These are phyloP conservation scores for Columba livia DNA, from an alignment of 2,113 vertebrate genomes.

Conservation along the genomic window DNA sequence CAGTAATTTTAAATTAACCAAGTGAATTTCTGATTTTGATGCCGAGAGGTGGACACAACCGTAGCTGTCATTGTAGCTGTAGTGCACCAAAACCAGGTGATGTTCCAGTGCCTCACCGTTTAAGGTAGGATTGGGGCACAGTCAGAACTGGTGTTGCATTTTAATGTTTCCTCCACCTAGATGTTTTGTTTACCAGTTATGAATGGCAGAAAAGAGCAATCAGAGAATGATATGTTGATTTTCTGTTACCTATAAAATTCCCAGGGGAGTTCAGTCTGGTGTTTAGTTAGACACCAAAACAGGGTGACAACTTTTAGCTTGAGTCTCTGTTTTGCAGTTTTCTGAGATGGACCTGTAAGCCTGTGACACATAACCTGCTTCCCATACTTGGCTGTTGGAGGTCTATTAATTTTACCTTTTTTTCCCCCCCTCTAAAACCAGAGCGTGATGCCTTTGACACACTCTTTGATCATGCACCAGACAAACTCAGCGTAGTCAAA, in stretches of 20 bases:
- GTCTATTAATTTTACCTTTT: background rate
- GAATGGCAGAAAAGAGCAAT: background rate
- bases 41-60: fast-evolving
- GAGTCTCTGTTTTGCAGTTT: background rate
- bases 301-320: background rate
- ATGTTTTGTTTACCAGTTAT: background rate
- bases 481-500: slow-evolving; percentile 87
- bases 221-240: background rate
- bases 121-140: background rate
- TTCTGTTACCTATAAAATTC: background rate
- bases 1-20: background rate
- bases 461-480: slow-evolving; percentile 86
- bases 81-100: background rate
- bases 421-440: slow-evolving; percentile 4
- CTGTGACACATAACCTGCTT: background rate
- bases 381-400: background rate
- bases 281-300: background rate
- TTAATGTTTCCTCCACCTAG: background rate
- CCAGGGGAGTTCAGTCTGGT: background rate
- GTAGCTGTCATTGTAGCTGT: background rate
- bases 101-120: background rate
- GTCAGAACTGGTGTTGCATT: background rate
- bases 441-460: slow-evolving; percentile 89
- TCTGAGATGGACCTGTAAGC: background rate
- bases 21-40: background rate